Evolutionary conservation across 1,140 invertebrate species (phyloP), one percentile per base, ranked within the genome.

Genomic region (Penaeus indicus): DNA sequence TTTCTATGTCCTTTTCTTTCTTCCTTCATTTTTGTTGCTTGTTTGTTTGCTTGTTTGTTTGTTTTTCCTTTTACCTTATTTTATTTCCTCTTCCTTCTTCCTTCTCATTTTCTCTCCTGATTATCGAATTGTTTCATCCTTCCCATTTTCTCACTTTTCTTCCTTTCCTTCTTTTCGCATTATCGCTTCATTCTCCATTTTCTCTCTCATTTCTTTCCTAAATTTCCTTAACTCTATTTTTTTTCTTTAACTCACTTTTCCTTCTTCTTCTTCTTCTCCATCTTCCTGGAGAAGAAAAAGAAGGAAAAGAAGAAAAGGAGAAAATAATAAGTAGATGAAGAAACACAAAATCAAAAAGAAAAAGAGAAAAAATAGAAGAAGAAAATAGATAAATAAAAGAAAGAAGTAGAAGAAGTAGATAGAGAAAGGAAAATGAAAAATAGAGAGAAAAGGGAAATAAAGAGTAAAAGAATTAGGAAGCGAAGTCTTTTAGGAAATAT

Each of bases 361-460:
- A 67, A n/a, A 67, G 63, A 67, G 3, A 67, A n/a, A 67, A 3
- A 67, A n/a, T 1, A n/a, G 3, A 3, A 67, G 3, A 67, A n/a
- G n/a, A 3, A 67, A n/a, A 67, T 1, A 67, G 63, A 67, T 19
- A 3, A n/a, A 1, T 1, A 67, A n/a, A 67, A n/a, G n/a, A n/a
- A 67, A n/a, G 3, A 3, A 67, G 3, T 1, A n/a, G 3, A 3
- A 67, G 3, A 67, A n/a, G n/a, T 1, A 67, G 3, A 67, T 1
- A 67, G 63, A 67, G n/a, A n/a, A n/a, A 67, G 63, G n/a, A n/a
- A 67, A n/a, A 67, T 19, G n/a, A n/a, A 67, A n/a, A 67, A n/a
- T 19, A 67, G 1, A 67, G 63, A 67, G 63, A n/a, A 67, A 67
- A 67, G 63, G n/a, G 3, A 67, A 3, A 67, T 19, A 67, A n/a